phyloP scores from a whole-genome alignment of 2,797 vertebrate species.

The Myioborus miniatus region DNA sequence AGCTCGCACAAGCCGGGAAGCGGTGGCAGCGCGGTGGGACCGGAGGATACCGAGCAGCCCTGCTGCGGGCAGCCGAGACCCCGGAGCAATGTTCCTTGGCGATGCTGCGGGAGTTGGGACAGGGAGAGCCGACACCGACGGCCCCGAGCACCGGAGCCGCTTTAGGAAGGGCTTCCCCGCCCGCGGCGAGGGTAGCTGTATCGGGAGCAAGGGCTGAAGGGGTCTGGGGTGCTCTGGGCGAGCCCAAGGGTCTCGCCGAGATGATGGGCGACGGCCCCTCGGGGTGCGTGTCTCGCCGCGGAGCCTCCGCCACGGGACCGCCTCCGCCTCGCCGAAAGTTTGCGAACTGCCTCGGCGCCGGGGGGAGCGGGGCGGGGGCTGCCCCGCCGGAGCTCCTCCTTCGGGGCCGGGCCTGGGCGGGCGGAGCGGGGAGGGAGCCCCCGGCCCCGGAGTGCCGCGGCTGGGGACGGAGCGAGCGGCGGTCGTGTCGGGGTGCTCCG shows the following conservation, averaged over 20 bases:
- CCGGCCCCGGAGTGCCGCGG: slow-evolving; percentile 20
- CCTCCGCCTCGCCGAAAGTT: not conserved
- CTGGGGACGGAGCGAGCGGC: not conserved
- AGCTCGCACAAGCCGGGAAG: not conserved
- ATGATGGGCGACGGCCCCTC: no score
- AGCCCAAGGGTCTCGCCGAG: not conserved
- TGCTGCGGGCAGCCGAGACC: not conserved
- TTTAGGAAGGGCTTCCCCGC: not conserved
- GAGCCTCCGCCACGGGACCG: not conserved
- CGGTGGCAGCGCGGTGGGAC: not conserved
- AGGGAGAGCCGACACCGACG: not conserved
- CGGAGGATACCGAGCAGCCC: not conserved
- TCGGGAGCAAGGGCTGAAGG: not conserved
- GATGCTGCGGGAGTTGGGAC: not conserved
- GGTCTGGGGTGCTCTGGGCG: not conserved
- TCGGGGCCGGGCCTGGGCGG: slow-evolving; percentile 73
- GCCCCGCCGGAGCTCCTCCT: slow-evolving; percentile 68
- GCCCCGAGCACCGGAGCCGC: not conserved
- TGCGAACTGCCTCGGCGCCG: not conserved
- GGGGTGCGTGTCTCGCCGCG: accelerated
- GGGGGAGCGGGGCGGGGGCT: slow-evolving; percentile 64
- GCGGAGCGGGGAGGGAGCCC: slow-evolving; percentile 21
- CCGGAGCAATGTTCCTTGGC: not conserved
- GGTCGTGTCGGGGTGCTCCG: not conserved
- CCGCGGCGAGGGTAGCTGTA: not conserved